Conservation (phyloP, 2,888 invertebrate species). For the Tanaodytes sp. region DNA sequence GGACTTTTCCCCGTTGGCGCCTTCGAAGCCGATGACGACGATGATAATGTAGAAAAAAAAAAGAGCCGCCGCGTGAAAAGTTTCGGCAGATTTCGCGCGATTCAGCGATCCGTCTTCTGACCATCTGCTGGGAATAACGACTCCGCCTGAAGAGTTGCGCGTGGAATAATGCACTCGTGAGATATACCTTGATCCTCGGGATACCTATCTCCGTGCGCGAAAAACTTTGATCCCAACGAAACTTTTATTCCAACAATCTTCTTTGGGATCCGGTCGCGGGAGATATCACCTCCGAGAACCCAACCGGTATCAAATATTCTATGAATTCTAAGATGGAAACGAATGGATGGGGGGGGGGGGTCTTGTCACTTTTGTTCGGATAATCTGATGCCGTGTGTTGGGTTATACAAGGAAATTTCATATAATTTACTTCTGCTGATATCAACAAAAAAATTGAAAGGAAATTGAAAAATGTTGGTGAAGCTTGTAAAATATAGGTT, state of each 20-base stretch:
- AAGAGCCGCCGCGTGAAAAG: slow-evolving; percentile 27
- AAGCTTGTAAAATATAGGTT: no score
- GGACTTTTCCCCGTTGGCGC: no score
- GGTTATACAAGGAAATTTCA: no score
- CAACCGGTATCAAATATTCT: slow-evolving; percentile 65
- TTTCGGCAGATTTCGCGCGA: slow-evolving; percentile 32
- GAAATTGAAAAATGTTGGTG: no score
- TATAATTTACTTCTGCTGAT: no score
- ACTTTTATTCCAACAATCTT: slow-evolving; percentile 49
- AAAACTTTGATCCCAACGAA: slow-evolving; percentile 50
- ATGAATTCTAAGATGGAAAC: slow-evolving; percentile 62
- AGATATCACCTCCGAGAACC: slow-evolving; percentile 7
- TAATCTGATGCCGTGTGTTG: no score
- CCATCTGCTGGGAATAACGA: slow-evolving; percentile 45
- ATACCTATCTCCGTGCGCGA: slow-evolving; percentile 46
- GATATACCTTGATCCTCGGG: slow-evolving; percentile 52
- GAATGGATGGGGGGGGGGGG: no score
- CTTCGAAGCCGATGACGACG: slow-evolving; percentile 38
- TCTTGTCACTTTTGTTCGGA: no score
- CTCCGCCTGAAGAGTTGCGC: slow-evolving; percentile 40
- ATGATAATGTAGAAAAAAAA: slow-evolving; percentile 43
- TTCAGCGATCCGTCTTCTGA: slow-evolving; percentile 41
- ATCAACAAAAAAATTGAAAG: no score
- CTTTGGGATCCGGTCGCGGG: slow-evolving; percentile 25
- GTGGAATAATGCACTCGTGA: slow-evolving; percentile 52